Conservation (phyloP, 2,888 invertebrate species). For the Watsonalla binaria region DNA sequence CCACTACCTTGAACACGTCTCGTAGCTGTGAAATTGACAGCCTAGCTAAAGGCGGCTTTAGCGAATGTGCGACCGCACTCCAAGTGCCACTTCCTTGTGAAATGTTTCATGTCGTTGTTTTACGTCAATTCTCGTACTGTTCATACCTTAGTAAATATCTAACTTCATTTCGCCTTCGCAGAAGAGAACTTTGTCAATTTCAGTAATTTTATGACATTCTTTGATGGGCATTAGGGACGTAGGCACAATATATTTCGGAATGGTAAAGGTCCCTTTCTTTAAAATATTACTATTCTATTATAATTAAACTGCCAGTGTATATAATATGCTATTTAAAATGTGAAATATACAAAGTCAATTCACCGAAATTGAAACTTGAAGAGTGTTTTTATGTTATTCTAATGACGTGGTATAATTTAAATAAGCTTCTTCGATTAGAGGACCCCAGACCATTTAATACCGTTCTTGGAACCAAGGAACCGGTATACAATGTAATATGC, state of each 20-base stretch:
- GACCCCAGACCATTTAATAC: slow-evolving; percentile 31
- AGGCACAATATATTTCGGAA: too few relatives aligned
- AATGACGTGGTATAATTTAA: slow-evolving; percentile 59
- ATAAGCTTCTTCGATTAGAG: slow-evolving; percentile 40
- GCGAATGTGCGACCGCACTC: slow-evolving; percentile 25
- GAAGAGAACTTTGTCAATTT: not conserved
- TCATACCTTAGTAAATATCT: not conserved
- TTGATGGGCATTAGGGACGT: too few relatives aligned
- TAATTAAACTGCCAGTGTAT: too few relatives aligned
- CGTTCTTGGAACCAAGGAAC: slow-evolving; percentile 51
- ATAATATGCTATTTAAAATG: too few relatives aligned
- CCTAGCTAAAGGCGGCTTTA: slow-evolving; percentile 31
- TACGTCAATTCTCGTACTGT: not conserved
- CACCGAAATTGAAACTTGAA: slow-evolving; percentile 16
- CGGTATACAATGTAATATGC: slow-evolving; percentile 36
- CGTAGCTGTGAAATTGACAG: slow-evolving; percentile 43
- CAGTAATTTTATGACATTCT: too few relatives aligned
- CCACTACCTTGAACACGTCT: slow-evolving; percentile 25
- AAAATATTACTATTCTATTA: too few relatives aligned
- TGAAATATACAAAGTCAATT: too few relatives aligned
- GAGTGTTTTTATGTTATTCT: slow-evolving; percentile 47
- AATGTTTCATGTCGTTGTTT: slow-evolving; percentile 32
- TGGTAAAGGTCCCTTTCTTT: too few relatives aligned
- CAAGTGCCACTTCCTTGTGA: slow-evolving; percentile 38
- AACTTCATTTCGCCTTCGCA: too few relatives aligned